Base-by-base conservation (phyloP, 2,888 invertebrate genomes). In the Timandra comae region DNA sequence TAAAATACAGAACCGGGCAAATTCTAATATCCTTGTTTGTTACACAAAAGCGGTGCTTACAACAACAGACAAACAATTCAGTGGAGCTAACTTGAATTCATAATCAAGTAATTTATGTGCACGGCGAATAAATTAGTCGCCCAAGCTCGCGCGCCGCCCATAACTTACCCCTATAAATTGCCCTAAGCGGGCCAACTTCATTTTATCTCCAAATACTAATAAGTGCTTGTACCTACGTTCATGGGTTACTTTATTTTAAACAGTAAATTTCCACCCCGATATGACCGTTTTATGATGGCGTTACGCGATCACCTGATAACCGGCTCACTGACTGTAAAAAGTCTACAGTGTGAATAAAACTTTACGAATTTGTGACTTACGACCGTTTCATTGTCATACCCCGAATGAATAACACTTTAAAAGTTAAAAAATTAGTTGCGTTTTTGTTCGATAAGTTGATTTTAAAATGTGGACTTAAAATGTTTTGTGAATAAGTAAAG, bases 21-120 rank as follows among this genome's bases (percentile, higher is more conserved):
- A 75, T 72, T 72, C 64, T 74, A 75, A 73, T 77, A 77, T 72
- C 68, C 64, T 72, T 80, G 77, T 75, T 80, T 77, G 74, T 69
- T 69, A 78, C 67, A 74, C 71, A 76, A 79, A 76, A 79, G 77
- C 74, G 69, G 63, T 69, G 75, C 71, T 75, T 71, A 73, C 71
- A 77, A 79, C 78, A 81, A 79, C 79, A 80, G 73, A 78, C 77
- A 81, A 79, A 81, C 80, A 82, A 74, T 74, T 74, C 77, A 75
- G 76, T 78, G 74, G 68, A 82, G 78, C 79, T 77, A 78, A 80
- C 75, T 81, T 76, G 81, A 81, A 85, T 84, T 85, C 85, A 85
- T 85, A 85, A 85, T 85, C 82, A 82, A 84, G 82, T 85, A 84
- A 85, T 85, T 85, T 84, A 85, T 85, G 85, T 85, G 85, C 81